Percentiles rank a stretch among this genome's conserved stretches.
Evolutionary conservation across 2,113 vertebrate genomes (phyloP).

Genomic region (Brevimyrus niger): DNA sequence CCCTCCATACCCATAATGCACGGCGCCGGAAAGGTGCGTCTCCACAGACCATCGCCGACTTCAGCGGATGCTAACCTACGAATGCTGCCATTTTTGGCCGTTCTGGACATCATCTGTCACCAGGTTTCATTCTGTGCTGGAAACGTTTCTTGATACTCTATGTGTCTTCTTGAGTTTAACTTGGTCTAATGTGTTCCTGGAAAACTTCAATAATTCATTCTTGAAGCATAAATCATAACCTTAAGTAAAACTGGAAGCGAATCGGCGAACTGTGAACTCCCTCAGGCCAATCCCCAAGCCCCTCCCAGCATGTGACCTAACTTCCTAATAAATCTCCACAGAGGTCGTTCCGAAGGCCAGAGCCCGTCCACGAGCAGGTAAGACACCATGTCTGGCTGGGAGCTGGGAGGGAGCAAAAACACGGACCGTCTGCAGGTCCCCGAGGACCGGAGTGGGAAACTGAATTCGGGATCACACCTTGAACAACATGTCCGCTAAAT

Average conservation of each 20-base stretch:
- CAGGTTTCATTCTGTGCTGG: not conserved
- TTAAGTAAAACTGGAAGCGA: not conserved
- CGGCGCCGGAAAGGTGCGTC: not conserved
- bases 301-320: conserved; percentile 24
- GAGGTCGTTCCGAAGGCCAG: conserved; percentile 27
- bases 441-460: too few relatives aligned
- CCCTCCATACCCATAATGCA: not conserved
- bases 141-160: not conserved
- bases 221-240: not conserved
- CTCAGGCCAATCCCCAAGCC: not conserved
- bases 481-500: not conserved
- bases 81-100: not conserved
- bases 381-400: conserved; percentile 13
- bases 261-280: not conserved
- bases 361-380: conserved; percentile 32
- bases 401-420: not conserved
- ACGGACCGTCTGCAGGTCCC: too few relatives aligned
- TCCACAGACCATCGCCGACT: not conserved
- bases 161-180: not conserved
- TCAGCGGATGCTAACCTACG: not conserved
- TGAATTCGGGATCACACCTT: not conserved
- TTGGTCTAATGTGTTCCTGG: not conserved
- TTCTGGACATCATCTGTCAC: not conserved
- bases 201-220: not conserved
- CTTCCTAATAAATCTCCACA: conserved; percentile 26